Evolutionary conservation across 2,888 invertebrate genomes (phyloP), one percentile per base, ranked within the genome.

Genomic region (Keiferia lycopersicella): DNA sequence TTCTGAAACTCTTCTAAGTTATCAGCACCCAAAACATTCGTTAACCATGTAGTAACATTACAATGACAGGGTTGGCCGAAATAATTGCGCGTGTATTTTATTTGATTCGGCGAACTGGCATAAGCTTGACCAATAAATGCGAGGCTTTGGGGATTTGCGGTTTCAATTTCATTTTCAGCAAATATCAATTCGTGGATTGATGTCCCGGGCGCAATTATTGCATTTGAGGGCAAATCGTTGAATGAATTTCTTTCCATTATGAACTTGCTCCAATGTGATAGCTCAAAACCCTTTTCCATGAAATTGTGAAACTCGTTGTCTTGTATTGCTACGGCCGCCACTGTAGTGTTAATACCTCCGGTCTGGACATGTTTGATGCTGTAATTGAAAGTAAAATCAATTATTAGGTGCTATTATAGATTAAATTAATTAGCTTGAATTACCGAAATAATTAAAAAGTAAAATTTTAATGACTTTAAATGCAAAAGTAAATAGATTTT

Each of bases 251-350:
- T 88, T 69, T 94, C 93, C 73, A 96, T 92, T 58, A 84, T 81
- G 34, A 96, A 87, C 71, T 86, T 92, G 75, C 94, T 95, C 94
- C 95, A 95, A 10, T 94, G 93, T 45, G 93, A 91, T n/a, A 96
- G 81, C 26, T 92, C 90, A 64, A 96, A 93, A n/a, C 94, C 94
- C 64, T 87, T 88, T 11, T 91, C 84, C 63, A 90, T 88, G 48
- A 96, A 90, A 58, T 82, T 86, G 62, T 91, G 87, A 71, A 96
- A 94, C 72, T 92, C 91, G 80, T 94, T 94, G 77, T 94, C 92
- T 66, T 88, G 81, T 63, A 96, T 92, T 30, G 88, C 87, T 6
- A 94, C 93, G 6, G 90, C 91, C 6, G 94, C 95, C 3, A 94
- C 93, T 1, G 94, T 94, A 45, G 93, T 91, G 71, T 94, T 93